These are phyloP conservation scores for Sabellastarte sp. DNA, from an alignment of 2,888 invertebrate genomes.

Conservation along the genomic window DNA sequence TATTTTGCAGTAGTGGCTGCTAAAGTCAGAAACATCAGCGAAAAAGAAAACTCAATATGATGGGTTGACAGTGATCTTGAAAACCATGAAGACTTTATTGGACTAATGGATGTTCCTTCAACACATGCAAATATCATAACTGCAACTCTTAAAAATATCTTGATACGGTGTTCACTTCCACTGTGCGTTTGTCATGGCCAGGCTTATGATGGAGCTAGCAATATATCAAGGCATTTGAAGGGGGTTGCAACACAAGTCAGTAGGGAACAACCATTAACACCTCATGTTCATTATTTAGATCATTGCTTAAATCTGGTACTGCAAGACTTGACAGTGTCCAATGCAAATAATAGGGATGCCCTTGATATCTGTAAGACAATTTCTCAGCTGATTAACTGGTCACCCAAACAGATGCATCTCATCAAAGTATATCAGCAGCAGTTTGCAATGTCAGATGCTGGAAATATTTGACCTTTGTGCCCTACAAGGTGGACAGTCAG, in stretches of 20 bases:
- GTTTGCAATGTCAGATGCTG: not conserved
- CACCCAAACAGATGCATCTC: not conserved
- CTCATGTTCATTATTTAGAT: constrained; percentile 5
- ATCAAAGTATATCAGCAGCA: not conserved
- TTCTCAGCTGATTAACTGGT: not conserved
- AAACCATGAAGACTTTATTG: constrained; percentile 1
- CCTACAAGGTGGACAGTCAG: constrained; percentile 1
- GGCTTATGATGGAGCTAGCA: constrained; percentile 11
- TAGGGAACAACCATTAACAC: not conserved
- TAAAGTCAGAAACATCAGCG: not conserved
- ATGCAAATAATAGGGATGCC: not conserved
- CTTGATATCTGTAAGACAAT: not conserved
- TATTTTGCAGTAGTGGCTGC: not conserved
- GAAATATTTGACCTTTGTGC: not conserved
- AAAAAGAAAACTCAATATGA: not conserved
- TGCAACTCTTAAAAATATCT: not conserved
- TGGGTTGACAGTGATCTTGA: not conserved
- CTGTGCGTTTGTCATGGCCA: constrained; percentile 5
- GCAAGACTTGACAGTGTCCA: not conserved
- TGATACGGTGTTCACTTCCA: constrained; percentile 4
- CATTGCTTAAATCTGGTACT: constrained; percentile 4
- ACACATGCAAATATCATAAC: not conserved
- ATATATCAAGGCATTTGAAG: constrained; percentile 3
- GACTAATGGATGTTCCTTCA: not conserved
- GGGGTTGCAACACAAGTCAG: constrained; percentile 2